Conservation (phyloP, 2,797 vertebrate species). For the Apogon talboti region DNA sequence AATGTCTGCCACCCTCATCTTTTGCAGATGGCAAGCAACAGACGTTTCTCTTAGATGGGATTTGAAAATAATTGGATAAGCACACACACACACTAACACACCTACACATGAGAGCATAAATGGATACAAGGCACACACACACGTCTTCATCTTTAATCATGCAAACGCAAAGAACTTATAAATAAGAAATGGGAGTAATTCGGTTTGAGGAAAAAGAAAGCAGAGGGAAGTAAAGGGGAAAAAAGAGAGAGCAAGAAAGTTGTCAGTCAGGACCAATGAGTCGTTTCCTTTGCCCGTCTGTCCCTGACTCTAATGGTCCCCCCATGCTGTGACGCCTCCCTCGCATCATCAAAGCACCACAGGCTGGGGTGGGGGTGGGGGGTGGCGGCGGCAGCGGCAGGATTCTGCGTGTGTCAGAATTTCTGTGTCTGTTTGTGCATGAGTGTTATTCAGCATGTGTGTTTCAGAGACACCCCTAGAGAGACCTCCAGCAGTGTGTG, state of each 20-base stretch:
- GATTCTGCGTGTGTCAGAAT: slow-evolving; percentile 17
- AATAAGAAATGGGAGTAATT: slow-evolving; percentile 44
- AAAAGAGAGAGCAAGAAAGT: slow-evolving; percentile 53
- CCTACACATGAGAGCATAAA: slow-evolving; percentile 41
- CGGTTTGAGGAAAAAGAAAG: slow-evolving; percentile 13
- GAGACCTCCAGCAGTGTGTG: slow-evolving; percentile 69
- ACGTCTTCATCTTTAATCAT: slow-evolving; percentile 46
- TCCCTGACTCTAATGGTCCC: slow-evolving; percentile 74
- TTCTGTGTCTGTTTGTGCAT: slow-evolving; percentile 2
- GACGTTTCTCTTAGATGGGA: slow-evolving; percentile 76
- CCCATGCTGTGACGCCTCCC: slow-evolving; percentile 74
- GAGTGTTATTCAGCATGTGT: slow-evolving; percentile 3
- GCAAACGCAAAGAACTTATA: slow-evolving; percentile 47
- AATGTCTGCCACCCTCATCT: slow-evolving; percentile 72
- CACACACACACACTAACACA: slow-evolving; percentile 26
- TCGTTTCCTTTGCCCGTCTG: slow-evolving; percentile 70
- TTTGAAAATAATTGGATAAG: slow-evolving; percentile 82
- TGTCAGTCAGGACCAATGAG: slow-evolving; percentile 76
- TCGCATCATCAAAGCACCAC: slow-evolving; percentile 72
- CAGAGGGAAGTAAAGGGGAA: slow-evolving; percentile 8
- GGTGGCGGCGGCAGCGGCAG: neutral
- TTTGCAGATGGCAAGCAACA: slow-evolving; percentile 80
- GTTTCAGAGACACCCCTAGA: slow-evolving; percentile 58
- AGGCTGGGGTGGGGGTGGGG: slow-evolving; percentile 11
- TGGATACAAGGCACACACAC: slow-evolving; percentile 36